These are phyloP conservation scores for Mactra quadrangularis DNA, from an alignment of 1,140 invertebrate species.

Conservation along the genomic window DNA sequence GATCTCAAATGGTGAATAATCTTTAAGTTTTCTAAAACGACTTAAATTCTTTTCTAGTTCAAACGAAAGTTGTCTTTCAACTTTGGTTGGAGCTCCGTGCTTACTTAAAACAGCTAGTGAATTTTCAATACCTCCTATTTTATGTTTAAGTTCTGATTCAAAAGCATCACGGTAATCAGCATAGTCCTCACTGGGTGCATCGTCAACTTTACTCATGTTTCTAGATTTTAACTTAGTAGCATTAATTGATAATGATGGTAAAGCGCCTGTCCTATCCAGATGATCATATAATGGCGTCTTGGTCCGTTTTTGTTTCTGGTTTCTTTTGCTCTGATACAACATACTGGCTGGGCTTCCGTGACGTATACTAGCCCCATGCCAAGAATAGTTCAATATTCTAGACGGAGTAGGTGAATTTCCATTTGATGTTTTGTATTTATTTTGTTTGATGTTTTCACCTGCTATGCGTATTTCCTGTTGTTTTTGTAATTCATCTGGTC, in stretches of 20 bases:
- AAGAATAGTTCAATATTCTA: slow-evolving; percentile 8
- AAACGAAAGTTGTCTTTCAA: slow-evolving; percentile 67
- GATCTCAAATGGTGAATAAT: slow-evolving; percentile 71
- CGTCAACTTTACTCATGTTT: slow-evolving; percentile 1
- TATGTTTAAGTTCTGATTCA: slow-evolving; percentile 47
- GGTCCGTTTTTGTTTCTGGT: slow-evolving; percentile 38
- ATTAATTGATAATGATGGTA: slow-evolving; percentile 68
- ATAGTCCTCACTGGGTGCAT: slow-evolving; percentile 46
- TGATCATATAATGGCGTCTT: slow-evolving; percentile 70
- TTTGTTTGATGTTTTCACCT: slow-evolving; percentile 58
- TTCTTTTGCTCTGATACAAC: slow-evolving; percentile 44
- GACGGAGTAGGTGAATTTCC: slow-evolving; percentile 19
- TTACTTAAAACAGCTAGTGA: slow-evolving; percentile 65
- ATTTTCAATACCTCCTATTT: slow-evolving; percentile 67
- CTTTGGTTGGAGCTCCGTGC: slow-evolving; percentile 65
- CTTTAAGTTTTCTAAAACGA: slow-evolving; percentile 66
- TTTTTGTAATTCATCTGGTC: slow-evolving; percentile 60
- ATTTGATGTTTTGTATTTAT: slow-evolving; percentile 7
- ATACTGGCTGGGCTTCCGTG: slow-evolving; percentile 47
- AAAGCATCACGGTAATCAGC: slow-evolving; percentile 34
- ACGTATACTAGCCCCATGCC: slow-evolving; percentile 16
- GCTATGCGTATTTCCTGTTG: slow-evolving; percentile 64
- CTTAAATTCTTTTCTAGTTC: slow-evolving; percentile 68
- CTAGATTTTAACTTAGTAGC: slow-evolving; percentile 41
- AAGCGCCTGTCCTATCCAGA: slow-evolving; percentile 66